These are phyloP conservation scores for Platyura marginata DNA, from an alignment of 1,140 invertebrate species.

Conservation along the genomic window DNA sequence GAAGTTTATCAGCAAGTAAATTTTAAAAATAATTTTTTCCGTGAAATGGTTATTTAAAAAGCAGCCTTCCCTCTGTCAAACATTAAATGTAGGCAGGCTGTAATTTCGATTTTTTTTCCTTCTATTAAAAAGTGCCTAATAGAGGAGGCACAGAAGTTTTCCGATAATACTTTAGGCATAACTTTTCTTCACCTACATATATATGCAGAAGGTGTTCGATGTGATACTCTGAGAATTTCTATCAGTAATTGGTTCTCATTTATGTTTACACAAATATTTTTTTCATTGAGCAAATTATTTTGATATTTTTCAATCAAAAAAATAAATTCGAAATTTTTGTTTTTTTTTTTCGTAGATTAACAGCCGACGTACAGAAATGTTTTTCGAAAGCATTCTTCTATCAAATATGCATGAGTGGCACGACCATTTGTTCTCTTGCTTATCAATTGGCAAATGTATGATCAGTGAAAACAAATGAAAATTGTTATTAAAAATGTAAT, in stretches of 20 bases:
- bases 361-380: background rate
- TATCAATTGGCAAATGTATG: background rate
- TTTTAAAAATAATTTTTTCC: too few species aligned
- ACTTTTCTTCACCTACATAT: too few species aligned
- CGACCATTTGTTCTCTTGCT: background rate
- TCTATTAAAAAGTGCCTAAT: too few species aligned
- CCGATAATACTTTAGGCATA: too few species aligned
- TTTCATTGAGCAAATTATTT: background rate
- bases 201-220: too few species aligned
- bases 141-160: too few species aligned
- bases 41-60: too few species aligned
- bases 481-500: background rate
- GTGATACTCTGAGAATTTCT: too few species aligned
- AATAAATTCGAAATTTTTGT: background rate
- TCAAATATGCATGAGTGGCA: background rate
- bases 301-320: background rate
- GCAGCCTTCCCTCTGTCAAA: too few species aligned
- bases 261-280: background rate
- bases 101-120: too few species aligned
- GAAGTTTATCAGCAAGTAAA: too few species aligned
- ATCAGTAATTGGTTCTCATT: background rate
- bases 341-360: background rate
- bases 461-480: background rate
- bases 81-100: too few species aligned
- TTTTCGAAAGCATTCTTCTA: background rate